These are phyloP conservation scores for Agrochola lychnidis DNA, from an alignment of 2,888 invertebrate genomes.

Conservation along the genomic window DNA sequence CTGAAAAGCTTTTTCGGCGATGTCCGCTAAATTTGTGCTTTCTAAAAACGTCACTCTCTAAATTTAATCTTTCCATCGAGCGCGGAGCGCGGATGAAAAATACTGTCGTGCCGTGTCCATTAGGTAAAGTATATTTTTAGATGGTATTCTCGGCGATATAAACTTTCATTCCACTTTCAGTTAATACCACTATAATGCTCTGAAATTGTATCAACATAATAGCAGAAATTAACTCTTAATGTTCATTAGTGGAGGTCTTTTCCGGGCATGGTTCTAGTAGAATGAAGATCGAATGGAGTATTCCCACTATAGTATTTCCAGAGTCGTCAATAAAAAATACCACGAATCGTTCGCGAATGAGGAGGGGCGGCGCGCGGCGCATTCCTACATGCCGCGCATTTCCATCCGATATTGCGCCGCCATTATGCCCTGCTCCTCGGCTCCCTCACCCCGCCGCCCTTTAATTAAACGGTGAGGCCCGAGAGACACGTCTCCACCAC, in stretches of 20 bases:
- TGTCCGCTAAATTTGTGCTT: slow-evolving; percentile 75
- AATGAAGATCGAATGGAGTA: slow-evolving; percentile 74
- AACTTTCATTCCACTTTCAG: slow-evolving; percentile 71
- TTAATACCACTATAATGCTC: slow-evolving; percentile 52
- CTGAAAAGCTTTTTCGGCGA: slow-evolving; percentile 39
- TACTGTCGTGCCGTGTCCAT: slow-evolving; percentile 84
- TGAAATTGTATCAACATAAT: slow-evolving; percentile 44
- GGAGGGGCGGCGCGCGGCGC: slow-evolving; percentile 88
- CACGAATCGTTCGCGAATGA: slow-evolving; percentile 89
- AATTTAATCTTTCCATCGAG: slow-evolving; percentile 84
- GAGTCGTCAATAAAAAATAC: slow-evolving; percentile 91
- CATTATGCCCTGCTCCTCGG: slow-evolving; percentile 88
- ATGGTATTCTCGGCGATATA: slow-evolving; percentile 76
- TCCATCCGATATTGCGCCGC: slow-evolving; percentile 91
- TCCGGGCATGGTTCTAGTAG: slow-evolving; percentile 65
- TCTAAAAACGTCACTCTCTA: slow-evolving; percentile 84
- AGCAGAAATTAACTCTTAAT: slow-evolving; percentile 30
- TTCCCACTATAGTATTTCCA: slow-evolving; percentile 84
- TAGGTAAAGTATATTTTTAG: slow-evolving; percentile 86
- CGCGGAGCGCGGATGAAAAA: slow-evolving; percentile 82
- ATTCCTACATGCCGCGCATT: slow-evolving; percentile 91
- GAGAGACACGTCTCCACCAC: slow-evolving; percentile 88
- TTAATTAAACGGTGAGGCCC: slow-evolving; percentile 90
- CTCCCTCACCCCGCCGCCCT: slow-evolving; percentile 86
- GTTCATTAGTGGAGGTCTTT: slow-evolving; percentile 52